Evolutionary conservation across 2,888 invertebrate species (phyloP), one percentile per base, ranked within the genome.

Genomic region (Rhamphomyia laevipes): DNA sequence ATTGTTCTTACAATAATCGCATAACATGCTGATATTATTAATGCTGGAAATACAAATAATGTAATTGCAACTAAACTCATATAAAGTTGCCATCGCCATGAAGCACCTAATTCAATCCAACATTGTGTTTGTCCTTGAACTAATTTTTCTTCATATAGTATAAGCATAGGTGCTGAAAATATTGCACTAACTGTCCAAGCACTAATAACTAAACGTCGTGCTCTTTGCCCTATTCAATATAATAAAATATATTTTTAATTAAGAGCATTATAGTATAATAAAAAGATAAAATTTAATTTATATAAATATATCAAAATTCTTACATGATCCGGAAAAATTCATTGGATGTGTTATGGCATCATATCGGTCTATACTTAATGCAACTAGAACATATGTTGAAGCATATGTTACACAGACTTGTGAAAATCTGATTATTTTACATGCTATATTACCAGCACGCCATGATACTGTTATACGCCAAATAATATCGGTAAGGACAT

Each of bases 291-390:
- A 30, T 13, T 13, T 33, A 33, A 33, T 13, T 35, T 35, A 27
- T n/a, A n/a, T n/a, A 35, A n/a, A 13, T 35, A 13, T 35, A n/a
- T 2, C 13, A 18, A 17, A 2, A 13, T 42, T 86, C 91, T 87
- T 74, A 92, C 92, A 91, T 67, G 91, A 90, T 63, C 90, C 88
- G 47, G 89, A 88, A 71, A 93, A 93, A 73, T 92, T 92, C 89
- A 93, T 90, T 1, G 93, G 93, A 70, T 90, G 86, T 13, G 89
- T 89, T 63, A 93, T 92, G 55, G 92, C 93, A 62, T 93, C 92
- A 65, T 91, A 92, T 60, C 93, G 77, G 72, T 93, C 93, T 61
- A 93, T 90, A 61, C 90, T 91, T 52, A 93, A 76, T 3, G 92
- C 92, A 21, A 93, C 92, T 50, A 93, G 74, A 30, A 93, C 91